phyloP scores from a whole-genome alignment of 2,888 invertebrate genomes.

The Homarus gammarus region DNA sequence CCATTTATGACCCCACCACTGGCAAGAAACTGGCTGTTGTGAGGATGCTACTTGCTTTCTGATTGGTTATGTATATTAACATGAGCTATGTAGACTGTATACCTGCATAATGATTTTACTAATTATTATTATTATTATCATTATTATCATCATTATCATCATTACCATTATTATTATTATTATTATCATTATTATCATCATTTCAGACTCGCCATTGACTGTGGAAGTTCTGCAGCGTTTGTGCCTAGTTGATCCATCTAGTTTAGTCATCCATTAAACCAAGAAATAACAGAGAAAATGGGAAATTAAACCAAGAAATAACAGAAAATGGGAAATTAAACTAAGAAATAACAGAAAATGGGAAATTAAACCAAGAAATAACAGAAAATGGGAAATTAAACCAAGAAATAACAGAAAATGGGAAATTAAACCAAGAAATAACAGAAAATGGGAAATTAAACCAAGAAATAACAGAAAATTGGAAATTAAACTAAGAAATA shows the following conservation, averaged over 20 bases:
- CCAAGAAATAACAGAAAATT: too few species aligned
- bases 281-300: too few species aligned
- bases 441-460: too few species aligned
- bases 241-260: conserved; percentile 48
- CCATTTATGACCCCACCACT: conserved; percentile 83
- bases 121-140: neutral
- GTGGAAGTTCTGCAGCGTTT: conserved; percentile 65
- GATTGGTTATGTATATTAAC: neutral
- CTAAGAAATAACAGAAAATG: too few species aligned
- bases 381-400: too few species aligned
- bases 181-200: neutral
- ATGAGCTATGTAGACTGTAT: neutral
- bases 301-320: too few species aligned
- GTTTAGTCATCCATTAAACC: conserved; percentile 6
- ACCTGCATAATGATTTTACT: neutral
- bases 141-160: neutral
- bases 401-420: too few species aligned
- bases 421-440: too few species aligned
- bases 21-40: conserved; percentile 85
- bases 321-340: too few species aligned
- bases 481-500: too few species aligned
- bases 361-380: too few species aligned
- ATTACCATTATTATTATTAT: neutral
- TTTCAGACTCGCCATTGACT: conserved; percentile 64
- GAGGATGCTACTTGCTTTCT: too few species aligned